A percentile compares a stretch with the other conserved stretches of the same genome.
Conservation (phyloP, 2,797 vertebrate species). For the Graptemys geographica region DNA sequence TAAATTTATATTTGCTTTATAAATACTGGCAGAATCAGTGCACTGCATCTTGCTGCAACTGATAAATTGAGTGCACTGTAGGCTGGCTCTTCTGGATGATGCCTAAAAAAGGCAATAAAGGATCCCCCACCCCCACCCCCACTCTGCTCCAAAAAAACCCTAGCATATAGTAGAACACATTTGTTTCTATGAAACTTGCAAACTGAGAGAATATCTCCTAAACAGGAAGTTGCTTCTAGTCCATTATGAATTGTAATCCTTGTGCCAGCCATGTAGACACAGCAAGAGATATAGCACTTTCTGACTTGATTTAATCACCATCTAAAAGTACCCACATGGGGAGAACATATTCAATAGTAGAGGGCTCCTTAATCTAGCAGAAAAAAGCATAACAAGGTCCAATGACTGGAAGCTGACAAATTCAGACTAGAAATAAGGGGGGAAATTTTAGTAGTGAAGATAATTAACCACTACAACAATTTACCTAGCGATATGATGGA, state of each 20-base stretch:
- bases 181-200: background rate
- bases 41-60: background rate
- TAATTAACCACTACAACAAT: background rate
- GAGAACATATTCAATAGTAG: too few species aligned
- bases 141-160: background rate
- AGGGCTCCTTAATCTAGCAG: background rate
- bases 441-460: background rate
- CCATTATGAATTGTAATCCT: background rate
- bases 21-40: background rate
- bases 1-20: background rate
- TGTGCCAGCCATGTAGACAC: background rate
- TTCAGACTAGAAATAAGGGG: background rate
- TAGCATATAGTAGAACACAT: background rate
- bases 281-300: background rate
- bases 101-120: background rate
- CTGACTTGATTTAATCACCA: background rate
- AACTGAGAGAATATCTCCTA: background rate
- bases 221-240: background rate
- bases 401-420: background rate
- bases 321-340: background rate
- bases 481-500: background rate
- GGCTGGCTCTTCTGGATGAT: fast-evolving
- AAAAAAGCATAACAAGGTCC: background rate
- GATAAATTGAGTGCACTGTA: background rate
- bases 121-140: too few species aligned